Evolutionary conservation across 2,797 vertebrate genomes (phyloP), one percentile per base, ranked within the genome.

Genomic region (Chelmon rostratus): DNA sequence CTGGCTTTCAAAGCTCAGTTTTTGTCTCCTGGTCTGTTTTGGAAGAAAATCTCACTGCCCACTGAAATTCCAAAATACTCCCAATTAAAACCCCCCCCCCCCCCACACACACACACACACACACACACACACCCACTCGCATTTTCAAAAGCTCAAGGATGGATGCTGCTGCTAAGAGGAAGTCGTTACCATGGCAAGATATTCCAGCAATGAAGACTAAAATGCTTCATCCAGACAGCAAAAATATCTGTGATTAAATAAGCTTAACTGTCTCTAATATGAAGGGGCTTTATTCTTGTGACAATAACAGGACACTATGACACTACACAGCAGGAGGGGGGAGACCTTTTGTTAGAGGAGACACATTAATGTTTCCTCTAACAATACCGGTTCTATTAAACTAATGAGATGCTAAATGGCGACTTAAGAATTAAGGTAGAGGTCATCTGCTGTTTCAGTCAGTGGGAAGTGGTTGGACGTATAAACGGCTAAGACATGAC

Each of bases 61-160:
- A 81, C 85, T 78, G 78, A 84, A 81, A 82, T 77, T 83, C 76
- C 52, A 83, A 87, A 90, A 84, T 86, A 82, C 72, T 79, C 65
- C 83, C 78, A 84, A 89, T 88, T 83, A 89, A 63, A 68, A 53
- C 66, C 18, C 23, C 12, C 19, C 1, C 19, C 49, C 37, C 18
- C n/a, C n/a, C n/a, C n/a, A n/a, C 21, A n/a, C n/a, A 46, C 76
- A n/a, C n/a, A n/a, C n/a, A n/a, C n/a, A n/a, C n/a, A n/a, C n/a
- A n/a, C n/a, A n/a, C n/a, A 42, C 40, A 52, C 59, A 4, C 79
- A 49, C 85, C 76, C 65, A 85, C 83, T 81, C 85, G 63, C 35
- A 62, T 76, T 80, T 82, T 86, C 46, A 76, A 69, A 78, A 70
- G 77, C 86, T 79, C 64, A 79, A 83, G 73, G 76, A 89, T 72